Evolutionary conservation across 1,140 invertebrate genomes (phyloP), one percentile per base, ranked within the genome.

Genomic region (Ostrea edulis): DNA sequence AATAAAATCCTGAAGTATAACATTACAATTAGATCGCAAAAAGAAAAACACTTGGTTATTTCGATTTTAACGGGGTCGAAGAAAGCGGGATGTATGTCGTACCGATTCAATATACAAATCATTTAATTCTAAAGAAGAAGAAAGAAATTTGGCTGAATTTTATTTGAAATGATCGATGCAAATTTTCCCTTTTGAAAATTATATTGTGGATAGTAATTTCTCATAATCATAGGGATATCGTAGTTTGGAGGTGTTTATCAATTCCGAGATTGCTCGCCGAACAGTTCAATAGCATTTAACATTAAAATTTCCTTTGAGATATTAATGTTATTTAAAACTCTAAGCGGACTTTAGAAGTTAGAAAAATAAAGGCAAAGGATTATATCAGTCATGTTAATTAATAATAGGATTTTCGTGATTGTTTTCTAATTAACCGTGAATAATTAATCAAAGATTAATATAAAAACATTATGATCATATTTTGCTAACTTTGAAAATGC

Each of bases 341-440:
- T 44, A 29, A 25, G 25, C 25, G 22, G 68, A 62, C 7, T 71
- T 71, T 14, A 35, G 68, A 77, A 77, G 11, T 29, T 9, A 22
- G 29, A 77, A 77, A 77, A 25, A 77, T 77, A 25, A 77, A 77
- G 22, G 22, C 29, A 25, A 25, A 12, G 68, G 29, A 35, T 77
- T 77, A 29, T 77, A 77, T 25, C 11, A 77, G 12, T 77, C 68
- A 29, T 77, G 68, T 77, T 77, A 77, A 77, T 77, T 77, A 77
- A 77, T 77, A 77, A 77, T 77, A 14, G 22, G 68, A 25, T 77
- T 29, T 62, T 77, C 25, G 25, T 77, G 22, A 25, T 35, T 77
- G 12, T 77, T 44, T 25, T 77, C 68, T 77, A 77, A 44, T 77
- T 29, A 25, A 29, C 29, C 14, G 9, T 77, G 68, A 77, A 77